phyloP scores from a whole-genome alignment of 2,888 invertebrate species.

The Malthinus seriepunctatus region DNA sequence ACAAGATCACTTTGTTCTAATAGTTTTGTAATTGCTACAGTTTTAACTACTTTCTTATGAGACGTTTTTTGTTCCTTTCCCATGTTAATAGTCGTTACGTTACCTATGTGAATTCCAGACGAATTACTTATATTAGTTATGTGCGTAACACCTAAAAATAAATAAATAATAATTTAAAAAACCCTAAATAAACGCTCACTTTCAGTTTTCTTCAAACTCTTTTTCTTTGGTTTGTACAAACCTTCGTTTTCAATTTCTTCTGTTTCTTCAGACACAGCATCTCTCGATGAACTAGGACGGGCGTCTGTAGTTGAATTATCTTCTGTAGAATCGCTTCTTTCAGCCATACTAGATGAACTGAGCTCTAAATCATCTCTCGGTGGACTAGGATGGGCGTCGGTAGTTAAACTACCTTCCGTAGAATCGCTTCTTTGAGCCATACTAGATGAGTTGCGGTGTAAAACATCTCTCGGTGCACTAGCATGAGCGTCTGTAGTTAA shows the following conservation, averaged over 20 bases:
- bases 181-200: not conserved
- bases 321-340: not conserved
- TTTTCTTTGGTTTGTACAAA: not conserved
- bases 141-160: conserved; percentile 55
- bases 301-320: conserved; percentile 5
- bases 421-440: too few species aligned
- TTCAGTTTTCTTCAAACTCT: not conserved
- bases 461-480: not conserved
- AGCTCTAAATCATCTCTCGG: conserved; percentile 6
- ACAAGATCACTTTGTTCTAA: conserved; percentile 47
- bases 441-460: too few species aligned
- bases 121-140: conserved; percentile 59
- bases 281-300: conserved; percentile 10
- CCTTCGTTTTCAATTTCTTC: not conserved
- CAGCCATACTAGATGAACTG: not conserved
- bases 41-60: conserved; percentile 35
- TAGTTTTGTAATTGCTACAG: conserved; percentile 33
- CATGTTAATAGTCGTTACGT: conserved; percentile 52
- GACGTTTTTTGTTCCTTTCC: conserved; percentile 21
- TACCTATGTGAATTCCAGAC: conserved; percentile 56
- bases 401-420: not conserved
- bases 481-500: conserved; percentile 9
- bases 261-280: not conserved
- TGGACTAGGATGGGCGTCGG: conserved; percentile 8
- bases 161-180: not conserved